Evolutionary conservation across 2,113 vertebrate species (phyloP).

Genomic region (Austrofundulus limnaeus): DNA sequence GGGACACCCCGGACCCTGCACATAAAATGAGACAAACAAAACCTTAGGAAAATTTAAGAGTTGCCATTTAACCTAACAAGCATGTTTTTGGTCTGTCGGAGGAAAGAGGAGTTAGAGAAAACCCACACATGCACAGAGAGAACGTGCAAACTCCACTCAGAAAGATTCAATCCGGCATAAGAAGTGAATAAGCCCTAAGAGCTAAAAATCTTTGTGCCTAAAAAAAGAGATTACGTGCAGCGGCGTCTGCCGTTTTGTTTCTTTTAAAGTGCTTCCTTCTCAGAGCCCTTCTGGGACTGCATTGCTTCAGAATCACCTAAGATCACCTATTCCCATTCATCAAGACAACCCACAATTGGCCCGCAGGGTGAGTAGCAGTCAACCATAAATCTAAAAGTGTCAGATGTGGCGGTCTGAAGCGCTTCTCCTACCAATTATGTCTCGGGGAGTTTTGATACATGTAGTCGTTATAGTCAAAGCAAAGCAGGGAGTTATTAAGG

Average conservation of each 20-base stretch:
- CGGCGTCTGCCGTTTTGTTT: slow-evolving; percentile 8
- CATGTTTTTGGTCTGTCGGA: too few species aligned
- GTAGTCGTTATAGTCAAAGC: slow-evolving; percentile 30
- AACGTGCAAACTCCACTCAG: too few species aligned
- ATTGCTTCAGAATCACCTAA: slow-evolving; percentile 50
- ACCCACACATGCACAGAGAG: too few species aligned
- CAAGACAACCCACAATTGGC: slow-evolving; percentile 54
- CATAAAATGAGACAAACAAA: too few species aligned
- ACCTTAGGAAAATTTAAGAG: too few species aligned
- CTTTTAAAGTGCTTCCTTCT: slow-evolving; percentile 11
- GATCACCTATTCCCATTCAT: slow-evolving; percentile 51
- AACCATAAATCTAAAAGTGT: slow-evolving; percentile 60
- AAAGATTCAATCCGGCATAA: too few species aligned
- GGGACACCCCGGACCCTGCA: too few species aligned
- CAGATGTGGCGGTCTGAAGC: slow-evolving; percentile 36
- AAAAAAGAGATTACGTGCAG: slow-evolving; percentile 19
- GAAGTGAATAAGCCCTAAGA: background rate
- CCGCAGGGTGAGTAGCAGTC: slow-evolving; percentile 52
- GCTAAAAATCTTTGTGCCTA: slow-evolving; percentile 1
- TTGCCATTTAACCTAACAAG: too few species aligned
- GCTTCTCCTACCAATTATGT: slow-evolving; percentile 49
- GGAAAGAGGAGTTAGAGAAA: too few species aligned
- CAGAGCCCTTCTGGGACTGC: slow-evolving; percentile 11
- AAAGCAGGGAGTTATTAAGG: slow-evolving; percentile 27
- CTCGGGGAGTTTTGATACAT: slow-evolving; percentile 34